Base-by-base conservation (phyloP, 2,113 vertebrate species). In the Papio anubis region DNA sequence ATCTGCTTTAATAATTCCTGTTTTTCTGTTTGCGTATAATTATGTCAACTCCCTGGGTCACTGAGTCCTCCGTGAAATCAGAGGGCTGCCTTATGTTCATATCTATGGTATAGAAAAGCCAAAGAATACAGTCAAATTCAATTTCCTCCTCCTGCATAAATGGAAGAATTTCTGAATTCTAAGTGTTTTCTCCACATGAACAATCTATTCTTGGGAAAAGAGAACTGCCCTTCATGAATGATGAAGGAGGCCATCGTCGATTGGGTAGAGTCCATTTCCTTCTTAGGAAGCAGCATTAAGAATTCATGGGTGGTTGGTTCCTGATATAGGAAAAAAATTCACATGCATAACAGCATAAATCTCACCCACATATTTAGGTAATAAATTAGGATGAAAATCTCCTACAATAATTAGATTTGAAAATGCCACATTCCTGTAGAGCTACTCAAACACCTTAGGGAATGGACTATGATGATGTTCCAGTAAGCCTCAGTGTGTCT, bases 51-150 rank as follows among this genome's bases (percentile, higher is more conserved):
- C 16, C 21, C 52, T 0, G 30, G 72, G 82, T 52, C 78, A 27
- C 2, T 1, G 83, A 82, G 45, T 57, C 55, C 14, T 20, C 43
- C 11, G 64, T 55, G 52, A 52, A n/a, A 59, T 40, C 40, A 92
- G 68, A 88, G 61, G 88, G 14, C 73, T 87, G 93, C 59, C 66
- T 94, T 80, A 13, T 70, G 68, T 85, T 80, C 89, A 10, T 70
- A 12, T 79, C 30, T 27, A 0, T 20, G 64, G 55, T 79, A 72
- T 43, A 35, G 52, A 73, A 93, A 86, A 13, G 66, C 68, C 86
- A 23, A 40, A 91, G 66, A 94, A 76, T 35, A 32, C 4, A 55
- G 84, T 78, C 45, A n/a, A n/a, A 79, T 27, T 32, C 72, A 88
- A 80, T 89, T 92, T 90, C 92, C 85, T 88, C 27, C 73, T 89